Percentiles rank a stretch among this genome's conserved stretches.
Conservation (phyloP, 2,797 vertebrate species). For the Melanotaenia parkinsoni region DNA sequence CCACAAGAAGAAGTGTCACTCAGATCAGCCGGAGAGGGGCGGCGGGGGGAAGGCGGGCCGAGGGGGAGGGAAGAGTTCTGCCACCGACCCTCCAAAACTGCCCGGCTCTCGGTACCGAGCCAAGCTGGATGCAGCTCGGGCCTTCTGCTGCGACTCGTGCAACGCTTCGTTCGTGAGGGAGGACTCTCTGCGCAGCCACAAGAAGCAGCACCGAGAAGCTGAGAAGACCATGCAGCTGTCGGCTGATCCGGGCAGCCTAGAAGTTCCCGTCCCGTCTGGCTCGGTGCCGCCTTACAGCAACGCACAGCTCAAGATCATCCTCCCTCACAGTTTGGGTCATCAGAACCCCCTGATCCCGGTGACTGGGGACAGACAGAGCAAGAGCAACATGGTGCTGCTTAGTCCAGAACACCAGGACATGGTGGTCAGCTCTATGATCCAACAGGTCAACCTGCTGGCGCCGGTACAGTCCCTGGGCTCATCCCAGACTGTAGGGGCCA, state of each 20-base stretch:
- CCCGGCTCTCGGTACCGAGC: constrained; percentile 87
- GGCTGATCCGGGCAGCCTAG: neutral
- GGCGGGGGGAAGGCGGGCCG: constrained; percentile 56
- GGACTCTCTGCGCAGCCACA: constrained; percentile 95
- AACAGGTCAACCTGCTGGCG: constrained; percentile 90
- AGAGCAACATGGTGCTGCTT: constrained; percentile 74
- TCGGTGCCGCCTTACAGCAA: constrained; percentile 78
- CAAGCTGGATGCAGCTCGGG: constrained; percentile 90
- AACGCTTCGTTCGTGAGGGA: constrained; percentile 94
- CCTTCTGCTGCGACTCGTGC: constrained; percentile 90
- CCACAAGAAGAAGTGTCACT: constrained; percentile 91
- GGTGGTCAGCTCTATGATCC: constrained; percentile 87
- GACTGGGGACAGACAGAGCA: constrained; percentile 46
- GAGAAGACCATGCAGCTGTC: constrained; percentile 72
- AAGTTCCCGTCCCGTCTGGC: constrained; percentile 54
- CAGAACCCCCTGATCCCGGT: constrained; percentile 77
- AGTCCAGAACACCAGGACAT: constrained; percentile 76
- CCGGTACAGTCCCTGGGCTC: constrained; percentile 77
- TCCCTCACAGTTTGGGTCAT: constrained; percentile 84
- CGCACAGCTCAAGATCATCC: constrained; percentile 91
- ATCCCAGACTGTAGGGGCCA: constrained; percentile 61
- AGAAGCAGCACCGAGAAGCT: constrained; percentile 88
- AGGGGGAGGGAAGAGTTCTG: constrained; percentile 35
- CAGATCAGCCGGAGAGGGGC: constrained; percentile 84
- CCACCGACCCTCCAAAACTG: constrained; percentile 75